Evolutionary conservation across 2,888 invertebrate species (phyloP).

Genomic region (Ommatoiulus sabulosus): DNA sequence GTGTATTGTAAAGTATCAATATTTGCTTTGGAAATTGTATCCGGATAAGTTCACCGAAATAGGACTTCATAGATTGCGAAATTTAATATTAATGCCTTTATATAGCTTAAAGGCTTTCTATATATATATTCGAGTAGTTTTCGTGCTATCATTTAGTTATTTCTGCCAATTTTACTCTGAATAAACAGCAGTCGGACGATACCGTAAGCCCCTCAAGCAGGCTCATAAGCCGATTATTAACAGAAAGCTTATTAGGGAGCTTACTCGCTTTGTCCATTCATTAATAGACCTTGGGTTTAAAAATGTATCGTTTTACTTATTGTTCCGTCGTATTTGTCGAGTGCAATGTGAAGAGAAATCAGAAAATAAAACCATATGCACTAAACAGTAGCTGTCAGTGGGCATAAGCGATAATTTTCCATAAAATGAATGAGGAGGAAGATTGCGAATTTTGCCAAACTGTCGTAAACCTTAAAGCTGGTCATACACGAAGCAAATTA

Average conservation of each 20-base stretch:
- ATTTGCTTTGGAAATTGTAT: slow-evolving; percentile 23
- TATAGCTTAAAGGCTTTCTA: not conserved
- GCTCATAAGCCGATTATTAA: not conserved
- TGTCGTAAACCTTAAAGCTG: too few species aligned
- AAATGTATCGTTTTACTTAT: not conserved
- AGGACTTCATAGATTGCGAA: not conserved
- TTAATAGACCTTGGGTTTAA: not conserved
- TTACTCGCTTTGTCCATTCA: not conserved
- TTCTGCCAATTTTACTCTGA: not conserved
- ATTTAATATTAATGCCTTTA: not conserved
- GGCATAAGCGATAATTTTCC: too few species aligned
- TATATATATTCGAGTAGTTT: not conserved
- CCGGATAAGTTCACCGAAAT: not conserved
- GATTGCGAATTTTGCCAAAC: too few species aligned
- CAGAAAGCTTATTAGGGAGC: not conserved
- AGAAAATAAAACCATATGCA: not conserved
- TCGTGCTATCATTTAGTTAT: not conserved
- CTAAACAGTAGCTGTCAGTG: not conserved
- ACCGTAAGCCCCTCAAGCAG: not conserved
- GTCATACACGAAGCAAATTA: too few species aligned
- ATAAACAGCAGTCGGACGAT: not conserved
- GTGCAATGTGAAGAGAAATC: not conserved
- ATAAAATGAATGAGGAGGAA: too few species aligned
- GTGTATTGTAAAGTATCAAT: not conserved
- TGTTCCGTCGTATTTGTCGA: not conserved